Base-by-base conservation (phyloP, 2,113 vertebrate species). In the Hyla sarda region DNA sequence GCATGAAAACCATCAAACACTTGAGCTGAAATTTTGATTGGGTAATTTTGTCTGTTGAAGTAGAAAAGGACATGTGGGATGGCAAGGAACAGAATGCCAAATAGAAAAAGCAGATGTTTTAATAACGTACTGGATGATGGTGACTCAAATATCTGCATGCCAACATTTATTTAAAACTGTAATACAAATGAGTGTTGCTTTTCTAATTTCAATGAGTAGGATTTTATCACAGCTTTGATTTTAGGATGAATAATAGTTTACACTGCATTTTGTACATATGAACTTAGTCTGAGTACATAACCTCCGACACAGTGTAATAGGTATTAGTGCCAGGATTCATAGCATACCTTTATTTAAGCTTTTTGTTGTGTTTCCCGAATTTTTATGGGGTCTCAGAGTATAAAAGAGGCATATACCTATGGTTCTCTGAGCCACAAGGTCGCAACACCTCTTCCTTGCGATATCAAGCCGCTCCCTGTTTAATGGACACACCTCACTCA, bases 11-110 rank as follows among this genome's bases (percentile, higher is more conserved):
- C 93, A 95, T 94, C 94, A 95, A 94, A 94, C 94, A 95, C 93
- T 95, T 94, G 95, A 94, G 95, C 92, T 94, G 94, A 95, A 95
- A 95, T 95, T 95, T 94, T 95, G 94, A 95, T 95, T 94, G 94
- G 93, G 93, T 93, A 93, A 95, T 95, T 95, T 93, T 94, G 94
- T 90, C 93, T 94, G 93, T 89, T 92, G 94, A 93, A 95, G 94
- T 93, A 95, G 94, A 95, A 94, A 94, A 94, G 94, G 93, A 93
- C 92, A 92, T 91, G 91, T 90, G 92, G 93, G 92, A 93, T 88
- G 92, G 92, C 90, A 89, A 88, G 89, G 92, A 92, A 92, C 92
- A 94, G 93, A 91, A 92, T 84, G 90, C 91, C 90, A 93, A 89
- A 90, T 92, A 91, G 92, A 92, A 93, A 87, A 94, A 92, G 92